A percentile compares a stretch with the other conserved stretches of the same genome.
phyloP scores from a whole-genome alignment of 1,140 invertebrate genomes.

The Nymphalis io region DNA sequence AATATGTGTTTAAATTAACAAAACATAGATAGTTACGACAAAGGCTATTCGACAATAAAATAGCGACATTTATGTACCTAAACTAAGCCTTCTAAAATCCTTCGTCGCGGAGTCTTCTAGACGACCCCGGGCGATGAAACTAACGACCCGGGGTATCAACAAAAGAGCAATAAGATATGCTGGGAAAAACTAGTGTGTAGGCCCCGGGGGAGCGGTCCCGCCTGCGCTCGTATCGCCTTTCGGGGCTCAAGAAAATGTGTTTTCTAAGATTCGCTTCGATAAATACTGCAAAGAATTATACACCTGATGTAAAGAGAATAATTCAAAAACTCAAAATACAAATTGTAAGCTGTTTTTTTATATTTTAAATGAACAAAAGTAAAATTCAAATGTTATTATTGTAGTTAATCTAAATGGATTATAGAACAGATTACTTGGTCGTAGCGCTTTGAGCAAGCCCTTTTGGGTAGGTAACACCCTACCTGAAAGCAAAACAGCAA shows the following conservation, averaged over 20 bases:
- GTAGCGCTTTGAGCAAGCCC: too few species aligned
- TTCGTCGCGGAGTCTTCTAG: constrained; percentile 38
- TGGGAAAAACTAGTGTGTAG: constrained; percentile 78
- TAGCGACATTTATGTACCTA: constrained; percentile 21
- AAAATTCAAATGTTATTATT: too few species aligned
- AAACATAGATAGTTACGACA: not conserved
- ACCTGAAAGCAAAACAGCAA: too few species aligned
- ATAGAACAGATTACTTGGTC: too few species aligned
- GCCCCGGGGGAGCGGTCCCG: constrained; percentile 60
- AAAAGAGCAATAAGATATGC: constrained; percentile 81
- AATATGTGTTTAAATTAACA: too few species aligned
- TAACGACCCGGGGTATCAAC: constrained; percentile 79
- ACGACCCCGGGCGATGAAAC: constrained; percentile 78
- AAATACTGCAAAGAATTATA: constrained; percentile 42
- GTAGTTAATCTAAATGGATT: too few species aligned
- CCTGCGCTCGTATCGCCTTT: constrained; percentile 46
- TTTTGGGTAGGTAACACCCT: too few species aligned
- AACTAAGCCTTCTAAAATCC: constrained; percentile 23
- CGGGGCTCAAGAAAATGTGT: constrained; percentile 57
- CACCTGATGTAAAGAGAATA: constrained; percentile 5
- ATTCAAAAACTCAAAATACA: not conserved
- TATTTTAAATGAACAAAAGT: too few species aligned
- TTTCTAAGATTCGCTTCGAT: constrained; percentile 49
- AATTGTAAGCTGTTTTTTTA: too few species aligned
- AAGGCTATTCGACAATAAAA: constrained; percentile 16